Evolutionary conservation across 2,113 vertebrate species (phyloP).

Genomic region (Ochotona curzoniae): DNA sequence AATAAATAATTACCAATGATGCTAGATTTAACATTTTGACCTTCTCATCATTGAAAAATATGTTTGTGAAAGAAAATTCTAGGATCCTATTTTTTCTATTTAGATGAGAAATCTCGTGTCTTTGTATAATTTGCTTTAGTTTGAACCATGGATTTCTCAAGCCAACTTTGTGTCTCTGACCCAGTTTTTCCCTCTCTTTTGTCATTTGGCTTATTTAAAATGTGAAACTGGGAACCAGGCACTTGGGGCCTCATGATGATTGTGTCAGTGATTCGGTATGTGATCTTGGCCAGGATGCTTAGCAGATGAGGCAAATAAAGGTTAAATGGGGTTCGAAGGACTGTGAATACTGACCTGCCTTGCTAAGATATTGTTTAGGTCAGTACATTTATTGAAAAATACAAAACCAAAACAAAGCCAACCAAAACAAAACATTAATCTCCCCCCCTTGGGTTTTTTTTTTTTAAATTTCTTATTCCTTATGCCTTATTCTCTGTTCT

Average conservation of each 20-base stretch:
- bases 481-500: not conserved
- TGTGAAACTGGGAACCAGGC: constrained; percentile 74
- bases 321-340: constrained; percentile 69
- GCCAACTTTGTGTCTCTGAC: constrained; percentile 77
- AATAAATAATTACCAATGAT: constrained; percentile 35
- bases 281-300: constrained; percentile 70
- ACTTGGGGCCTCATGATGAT: constrained; percentile 67
- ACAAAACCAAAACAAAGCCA: constrained; percentile 44
- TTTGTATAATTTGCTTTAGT: constrained; percentile 69
- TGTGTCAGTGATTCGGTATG: constrained; percentile 80
- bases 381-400: constrained; percentile 4
- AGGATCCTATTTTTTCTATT: constrained; percentile 66
- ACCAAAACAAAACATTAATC: not conserved
- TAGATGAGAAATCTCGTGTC: constrained; percentile 65
- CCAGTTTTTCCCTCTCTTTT: constrained; percentile 71
- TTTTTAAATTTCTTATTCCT: not conserved
- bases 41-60: constrained; percentile 16
- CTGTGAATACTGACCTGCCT: constrained; percentile 64
- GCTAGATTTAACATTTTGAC: constrained; percentile 36
- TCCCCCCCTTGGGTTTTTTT: not conserved
- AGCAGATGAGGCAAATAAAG: constrained; percentile 71
- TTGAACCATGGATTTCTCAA: constrained; percentile 64
- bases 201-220: constrained; percentile 77
- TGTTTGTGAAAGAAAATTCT: constrained; percentile 52
- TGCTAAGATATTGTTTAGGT: constrained; percentile 59